Conservation (phyloP, 2,797 vertebrate species). For the Sebastes aleutianus region DNA sequence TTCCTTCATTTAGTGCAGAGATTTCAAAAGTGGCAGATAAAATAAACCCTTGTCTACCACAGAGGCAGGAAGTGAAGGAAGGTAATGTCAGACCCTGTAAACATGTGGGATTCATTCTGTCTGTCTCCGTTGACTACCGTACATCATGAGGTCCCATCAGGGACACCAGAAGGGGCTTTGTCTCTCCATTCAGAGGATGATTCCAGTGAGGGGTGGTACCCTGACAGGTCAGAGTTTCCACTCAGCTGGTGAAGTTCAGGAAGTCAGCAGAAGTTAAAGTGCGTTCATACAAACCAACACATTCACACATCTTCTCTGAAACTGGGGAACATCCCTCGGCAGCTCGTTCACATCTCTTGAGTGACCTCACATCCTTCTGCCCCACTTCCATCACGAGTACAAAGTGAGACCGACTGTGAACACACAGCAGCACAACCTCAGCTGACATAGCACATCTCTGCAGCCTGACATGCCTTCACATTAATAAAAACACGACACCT, state of each 20-base stretch:
- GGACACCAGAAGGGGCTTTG: too few relatives aligned
- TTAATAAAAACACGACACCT: constrained; percentile 55
- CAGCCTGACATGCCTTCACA: constrained; percentile 46
- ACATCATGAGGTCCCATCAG: too few relatives aligned
- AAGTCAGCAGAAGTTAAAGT: not conserved
- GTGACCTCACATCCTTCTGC: not conserved
- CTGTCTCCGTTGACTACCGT: too few relatives aligned
- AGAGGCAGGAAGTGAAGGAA: too few relatives aligned
- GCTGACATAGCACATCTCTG: constrained; percentile 42
- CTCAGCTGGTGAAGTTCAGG: not conserved
- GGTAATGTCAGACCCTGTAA: too few relatives aligned
- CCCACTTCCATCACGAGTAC: constrained; percentile 18
- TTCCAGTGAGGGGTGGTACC: not conserved
- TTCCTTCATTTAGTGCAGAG: too few relatives aligned
- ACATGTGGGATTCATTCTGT: too few relatives aligned
- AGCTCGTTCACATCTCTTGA: constrained; percentile 1
- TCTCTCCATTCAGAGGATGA: not conserved
- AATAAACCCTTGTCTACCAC: too few relatives aligned
- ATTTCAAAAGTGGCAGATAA: too few relatives aligned
- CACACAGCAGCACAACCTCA: constrained; percentile 23
- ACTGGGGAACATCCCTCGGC: not conserved
- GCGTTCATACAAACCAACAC: not conserved
- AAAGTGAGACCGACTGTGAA: constrained; percentile 13
- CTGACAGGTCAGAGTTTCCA: not conserved
- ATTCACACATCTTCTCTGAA: not conserved